Evolutionary conservation across 1,140 invertebrate genomes (phyloP).

Genomic region (Myzus persicae): DNA sequence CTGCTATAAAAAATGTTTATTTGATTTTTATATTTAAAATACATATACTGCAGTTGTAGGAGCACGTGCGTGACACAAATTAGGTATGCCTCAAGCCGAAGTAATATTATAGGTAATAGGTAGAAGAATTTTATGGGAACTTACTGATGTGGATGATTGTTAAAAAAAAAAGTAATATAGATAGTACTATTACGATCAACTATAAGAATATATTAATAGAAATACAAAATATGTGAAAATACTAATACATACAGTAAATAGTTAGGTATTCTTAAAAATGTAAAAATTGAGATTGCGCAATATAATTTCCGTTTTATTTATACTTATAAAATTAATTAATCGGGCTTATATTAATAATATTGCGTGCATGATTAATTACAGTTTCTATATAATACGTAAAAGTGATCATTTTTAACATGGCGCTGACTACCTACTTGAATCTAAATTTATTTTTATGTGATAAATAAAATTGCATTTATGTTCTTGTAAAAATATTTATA

Average conservation of each 20-base stretch:
- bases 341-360: not conserved
- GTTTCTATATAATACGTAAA: not conserved
- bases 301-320: not conserved
- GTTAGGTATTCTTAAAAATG: not conserved
- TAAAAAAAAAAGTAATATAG: too few relatives aligned
- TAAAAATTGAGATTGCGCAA: not conserved
- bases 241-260: not conserved
- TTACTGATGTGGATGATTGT: too few relatives aligned
- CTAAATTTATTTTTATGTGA: conserved; percentile 24
- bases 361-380: not conserved
- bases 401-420: not conserved
- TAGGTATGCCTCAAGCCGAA: too few relatives aligned
- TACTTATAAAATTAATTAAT: not conserved
- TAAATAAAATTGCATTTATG: not conserved
- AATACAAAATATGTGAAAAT: too few relatives aligned
- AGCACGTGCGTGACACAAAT: too few relatives aligned
- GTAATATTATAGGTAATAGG: too few relatives aligned
- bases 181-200: too few relatives aligned
- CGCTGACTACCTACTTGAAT: not conserved
- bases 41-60: not conserved
- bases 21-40: not conserved
- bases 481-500: conserved; percentile 36
- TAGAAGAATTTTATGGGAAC: too few relatives aligned
- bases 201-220: too few relatives aligned
- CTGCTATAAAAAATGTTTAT: not conserved